Percentiles rank a stretch among this genome's conserved stretches.
Conservation (phyloP, 1,140 invertebrate genomes). For the Potamilus streckersoni region DNA sequence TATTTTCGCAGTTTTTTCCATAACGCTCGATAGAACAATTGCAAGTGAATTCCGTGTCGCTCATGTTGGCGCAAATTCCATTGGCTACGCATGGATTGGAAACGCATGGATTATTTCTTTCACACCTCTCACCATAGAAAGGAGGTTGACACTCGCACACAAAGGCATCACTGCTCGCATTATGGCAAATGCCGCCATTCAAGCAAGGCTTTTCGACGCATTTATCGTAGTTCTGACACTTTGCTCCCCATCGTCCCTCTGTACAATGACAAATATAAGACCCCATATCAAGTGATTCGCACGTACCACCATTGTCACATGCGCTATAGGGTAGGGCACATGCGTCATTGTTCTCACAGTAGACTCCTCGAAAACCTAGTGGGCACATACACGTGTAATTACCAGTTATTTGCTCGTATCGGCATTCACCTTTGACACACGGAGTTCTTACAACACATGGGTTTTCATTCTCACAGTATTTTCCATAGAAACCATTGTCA, state of each 20-base stretch:
- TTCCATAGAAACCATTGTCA: conserved; percentile 73
- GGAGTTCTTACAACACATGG: conserved; percentile 37
- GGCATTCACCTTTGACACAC: conserved; percentile 61
- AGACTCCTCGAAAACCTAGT: conserved; percentile 69
- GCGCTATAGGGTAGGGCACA: conserved; percentile 13
- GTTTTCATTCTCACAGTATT: conserved; percentile 73
- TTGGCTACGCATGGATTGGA: conserved; percentile 35
- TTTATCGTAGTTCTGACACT: conserved; percentile 59
- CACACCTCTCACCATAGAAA: conserved; percentile 46
- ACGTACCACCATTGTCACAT: conserved; percentile 61
- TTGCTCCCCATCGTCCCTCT: conserved; percentile 56
- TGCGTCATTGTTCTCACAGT: conserved; percentile 72
- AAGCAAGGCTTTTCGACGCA: conserved; percentile 51
- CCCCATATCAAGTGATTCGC: conserved; percentile 26
- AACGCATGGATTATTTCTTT: conserved; percentile 50
- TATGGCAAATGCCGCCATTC: conserved; percentile 44
- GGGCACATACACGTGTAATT: conserved; percentile 87
- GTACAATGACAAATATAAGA: conserved; percentile 58
- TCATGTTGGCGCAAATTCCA: conserved; percentile 34
- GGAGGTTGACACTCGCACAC: conserved; percentile 51
- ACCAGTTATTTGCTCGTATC: conserved; percentile 21
- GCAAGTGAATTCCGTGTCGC: conserved; percentile 69
- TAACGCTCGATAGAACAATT: conserved; percentile 38
- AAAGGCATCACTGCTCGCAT: conserved; percentile 22
- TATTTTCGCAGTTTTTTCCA: conserved; percentile 43